phyloP scores from a whole-genome alignment of 2,113 vertebrate genomes.

The Anseranas semipalmata region DNA sequence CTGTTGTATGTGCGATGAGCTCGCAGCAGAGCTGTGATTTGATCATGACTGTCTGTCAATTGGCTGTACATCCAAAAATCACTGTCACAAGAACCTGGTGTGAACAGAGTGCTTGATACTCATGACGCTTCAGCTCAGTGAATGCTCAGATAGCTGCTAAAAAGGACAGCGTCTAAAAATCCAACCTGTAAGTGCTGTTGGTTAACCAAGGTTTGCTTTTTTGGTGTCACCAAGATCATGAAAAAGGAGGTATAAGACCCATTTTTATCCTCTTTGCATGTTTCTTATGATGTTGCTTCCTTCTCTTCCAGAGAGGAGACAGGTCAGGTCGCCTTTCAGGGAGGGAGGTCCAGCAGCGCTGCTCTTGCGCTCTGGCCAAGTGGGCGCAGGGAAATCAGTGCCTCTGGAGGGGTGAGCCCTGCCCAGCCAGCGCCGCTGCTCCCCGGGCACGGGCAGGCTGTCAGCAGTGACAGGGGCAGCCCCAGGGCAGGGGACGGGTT shows the following conservation, averaged over 20 bases:
- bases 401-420: neutral
- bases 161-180: neutral
- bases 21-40: neutral
- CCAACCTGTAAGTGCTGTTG: neutral
- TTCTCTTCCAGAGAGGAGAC: neutral
- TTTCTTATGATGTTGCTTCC: neutral
- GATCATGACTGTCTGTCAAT: neutral
- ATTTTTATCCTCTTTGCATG: neutral
- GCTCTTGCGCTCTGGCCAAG: neutral
- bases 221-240: neutral
- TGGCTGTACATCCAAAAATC: neutral
- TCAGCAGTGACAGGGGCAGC: neutral
- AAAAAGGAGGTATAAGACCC: neutral
- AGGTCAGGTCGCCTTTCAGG: neutral
- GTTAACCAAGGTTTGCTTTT: neutral
- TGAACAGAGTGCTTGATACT: neutral
- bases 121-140: neutral
- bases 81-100: neutral
- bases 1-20: neutral
- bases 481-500: neutral
- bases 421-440: accelerated
- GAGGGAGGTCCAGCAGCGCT: neutral
- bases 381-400: neutral
- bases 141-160: neutral
- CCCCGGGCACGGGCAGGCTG: neutral